phyloP scores from a whole-genome alignment of 2,888 invertebrate genomes.

The Polyommatus icarus region DNA sequence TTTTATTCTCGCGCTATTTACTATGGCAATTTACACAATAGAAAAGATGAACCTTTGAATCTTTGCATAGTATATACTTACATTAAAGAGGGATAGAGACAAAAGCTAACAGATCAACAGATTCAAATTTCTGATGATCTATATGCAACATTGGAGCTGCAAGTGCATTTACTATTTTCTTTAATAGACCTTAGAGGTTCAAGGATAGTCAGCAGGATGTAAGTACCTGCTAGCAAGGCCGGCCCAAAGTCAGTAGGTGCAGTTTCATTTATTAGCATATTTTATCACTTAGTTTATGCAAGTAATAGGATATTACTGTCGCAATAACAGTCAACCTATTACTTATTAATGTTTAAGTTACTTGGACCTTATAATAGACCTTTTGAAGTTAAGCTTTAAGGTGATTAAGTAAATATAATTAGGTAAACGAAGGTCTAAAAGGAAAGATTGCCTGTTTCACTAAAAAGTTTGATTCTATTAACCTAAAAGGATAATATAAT shows the following conservation, averaged over 20 bases:
- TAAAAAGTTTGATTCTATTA: too few relatives aligned
- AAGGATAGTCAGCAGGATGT: constrained; percentile 43
- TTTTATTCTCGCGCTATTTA: too few relatives aligned
- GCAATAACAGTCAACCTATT: background rate
- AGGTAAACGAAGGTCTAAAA: too few relatives aligned
- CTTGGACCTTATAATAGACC: background rate
- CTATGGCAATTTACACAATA: too few relatives aligned
- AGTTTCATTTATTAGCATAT: constrained; percentile 4
- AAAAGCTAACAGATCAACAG: too few relatives aligned
- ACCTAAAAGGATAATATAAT: too few relatives aligned
- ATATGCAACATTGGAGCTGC: background rate
- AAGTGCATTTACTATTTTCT: background rate
- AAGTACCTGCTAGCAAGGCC: constrained; percentile 36
- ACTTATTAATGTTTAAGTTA: background rate
- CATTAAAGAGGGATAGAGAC: too few relatives aligned
- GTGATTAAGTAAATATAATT: too few relatives aligned
- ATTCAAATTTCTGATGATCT: background rate
- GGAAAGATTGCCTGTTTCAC: too few relatives aligned
- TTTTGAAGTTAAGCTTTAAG: background rate
- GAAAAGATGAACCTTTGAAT: too few relatives aligned
- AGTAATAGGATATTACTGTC: constrained; percentile 17
- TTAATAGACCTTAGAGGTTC: constrained; percentile 41
- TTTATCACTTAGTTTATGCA: constrained; percentile 15
- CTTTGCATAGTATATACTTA: too few relatives aligned
- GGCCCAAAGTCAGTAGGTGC: constrained; percentile 32